phyloP scores from a whole-genome alignment of 2,888 invertebrate species.

The Atrina japonica region DNA sequence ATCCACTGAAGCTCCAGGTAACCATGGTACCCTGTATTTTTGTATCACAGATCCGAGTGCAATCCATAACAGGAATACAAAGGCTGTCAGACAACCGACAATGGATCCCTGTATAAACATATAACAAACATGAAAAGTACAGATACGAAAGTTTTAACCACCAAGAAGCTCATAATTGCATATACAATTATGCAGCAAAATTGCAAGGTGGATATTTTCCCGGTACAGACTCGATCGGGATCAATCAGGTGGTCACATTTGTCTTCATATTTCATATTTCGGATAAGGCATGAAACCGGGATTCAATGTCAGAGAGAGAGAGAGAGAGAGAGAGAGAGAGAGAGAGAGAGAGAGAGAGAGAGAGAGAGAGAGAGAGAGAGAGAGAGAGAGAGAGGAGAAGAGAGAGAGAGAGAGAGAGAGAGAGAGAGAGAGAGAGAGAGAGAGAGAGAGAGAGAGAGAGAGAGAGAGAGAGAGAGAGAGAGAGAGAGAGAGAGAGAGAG shows the following conservation, averaged over 20 bases:
- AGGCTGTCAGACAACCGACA: not conserved
- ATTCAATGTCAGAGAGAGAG: not conserved
- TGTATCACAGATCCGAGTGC: conserved; percentile 4
- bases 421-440: too few species aligned
- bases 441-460: too few species aligned
- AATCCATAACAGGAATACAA: conserved; percentile 16
- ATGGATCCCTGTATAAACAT: conserved; percentile 5
- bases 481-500: too few species aligned
- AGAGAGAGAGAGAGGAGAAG: too few species aligned
- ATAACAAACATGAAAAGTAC: not conserved
- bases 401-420: too few species aligned
- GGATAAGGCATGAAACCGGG: too few species aligned
- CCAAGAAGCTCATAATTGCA: not conserved
- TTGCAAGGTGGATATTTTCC: not conserved
- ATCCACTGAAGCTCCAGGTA: conserved; percentile 1
- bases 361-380: conserved; percentile 1
- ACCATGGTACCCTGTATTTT: not conserved
- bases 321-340: conserved; percentile 7
- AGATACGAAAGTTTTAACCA: not conserved
- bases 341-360: conserved; percentile 3
- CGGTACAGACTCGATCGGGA: too few species aligned
- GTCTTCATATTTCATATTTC: too few species aligned
- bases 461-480: too few species aligned
- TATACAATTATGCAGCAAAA: not conserved
- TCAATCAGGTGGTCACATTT: too few species aligned